These are phyloP conservation scores for Drosophila paucipuncta DNA, from an alignment of 2,888 invertebrate species.

Conservation along the genomic window DNA sequence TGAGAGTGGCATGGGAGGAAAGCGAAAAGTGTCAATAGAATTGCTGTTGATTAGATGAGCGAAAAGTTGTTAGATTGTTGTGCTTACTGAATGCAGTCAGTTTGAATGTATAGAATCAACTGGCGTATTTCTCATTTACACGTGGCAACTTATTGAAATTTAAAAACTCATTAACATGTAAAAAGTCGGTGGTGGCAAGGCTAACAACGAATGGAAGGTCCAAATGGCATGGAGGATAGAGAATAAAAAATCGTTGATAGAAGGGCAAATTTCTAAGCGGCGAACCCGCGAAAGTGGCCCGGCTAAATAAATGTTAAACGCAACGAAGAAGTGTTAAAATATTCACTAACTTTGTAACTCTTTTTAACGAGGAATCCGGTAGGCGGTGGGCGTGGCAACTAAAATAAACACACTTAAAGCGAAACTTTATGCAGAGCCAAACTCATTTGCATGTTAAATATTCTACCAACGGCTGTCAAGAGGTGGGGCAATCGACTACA, in stretches of 20 bases:
- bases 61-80: slow-evolving; percentile 17
- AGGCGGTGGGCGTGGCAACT: slow-evolving; percentile 64
- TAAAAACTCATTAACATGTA: slow-evolving; percentile 68
- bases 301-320: slow-evolving; percentile 78
- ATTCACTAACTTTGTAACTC: slow-evolving; percentile 81
- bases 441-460: slow-evolving; percentile 80
- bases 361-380: slow-evolving; percentile 70
- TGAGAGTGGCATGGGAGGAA: neutral
- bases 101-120: slow-evolving; percentile 6
- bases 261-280: slow-evolving; percentile 11
- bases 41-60: slow-evolving; percentile 43
- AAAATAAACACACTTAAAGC: slow-evolving; percentile 81
- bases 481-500: slow-evolving; percentile 6
- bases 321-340: slow-evolving; percentile 77
- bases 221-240: slow-evolving; percentile 11
- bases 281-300: slow-evolving; percentile 58
- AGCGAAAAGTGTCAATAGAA: slow-evolving; percentile 35
- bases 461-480: slow-evolving; percentile 63
- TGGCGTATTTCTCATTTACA: neutral
- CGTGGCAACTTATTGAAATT: slow-evolving; percentile 52
- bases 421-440: slow-evolving; percentile 80
- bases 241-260: neutral
- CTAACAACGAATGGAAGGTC: neutral
- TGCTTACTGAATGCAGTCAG: neutral
- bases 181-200: slow-evolving; percentile 22